Conservation (phyloP, 2,888 invertebrate genomes). For the Diadegma fenestrale region DNA sequence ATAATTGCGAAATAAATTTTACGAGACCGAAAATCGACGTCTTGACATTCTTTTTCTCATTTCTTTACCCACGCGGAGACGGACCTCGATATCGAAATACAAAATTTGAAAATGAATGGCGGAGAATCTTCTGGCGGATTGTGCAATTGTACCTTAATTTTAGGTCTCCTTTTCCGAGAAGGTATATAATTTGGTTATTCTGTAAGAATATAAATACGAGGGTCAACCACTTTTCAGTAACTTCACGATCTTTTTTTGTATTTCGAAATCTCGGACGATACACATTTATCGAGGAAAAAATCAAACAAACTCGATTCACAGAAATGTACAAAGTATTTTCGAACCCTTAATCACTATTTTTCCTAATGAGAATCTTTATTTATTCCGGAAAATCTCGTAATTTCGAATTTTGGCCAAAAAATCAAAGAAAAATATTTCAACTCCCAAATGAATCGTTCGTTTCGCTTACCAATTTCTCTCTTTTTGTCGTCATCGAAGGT, state of each 20-base stretch:
- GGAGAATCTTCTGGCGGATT: constrained; percentile 22
- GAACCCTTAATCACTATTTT: neutral
- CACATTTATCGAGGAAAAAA: neutral
- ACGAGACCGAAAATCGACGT: neutral
- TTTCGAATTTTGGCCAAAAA: neutral
- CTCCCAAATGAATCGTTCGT: neutral
- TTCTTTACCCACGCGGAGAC: neutral
- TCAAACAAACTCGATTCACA: neutral
- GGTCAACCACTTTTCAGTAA: constrained; percentile 25
- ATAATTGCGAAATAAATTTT: too few relatives aligned
- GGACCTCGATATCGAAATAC: neutral
- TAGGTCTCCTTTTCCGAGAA: constrained; percentile 21
- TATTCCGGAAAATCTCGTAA: neutral
- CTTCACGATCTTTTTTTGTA: neutral
- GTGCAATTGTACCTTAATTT: constrained; percentile 26
- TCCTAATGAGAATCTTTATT: neutral
- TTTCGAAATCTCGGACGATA: neutral
- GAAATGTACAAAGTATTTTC: neutral
- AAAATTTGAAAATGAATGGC: constrained; percentile 12
- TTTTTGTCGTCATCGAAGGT: neutral
- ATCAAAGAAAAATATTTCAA: neutral
- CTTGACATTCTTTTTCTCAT: neutral
- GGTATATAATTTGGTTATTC: constrained; percentile 25
- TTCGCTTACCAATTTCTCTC: neutral
- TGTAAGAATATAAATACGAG: constrained; percentile 13